Conservation (phyloP, 2,113 vertebrate genomes). For the Strix aluco region DNA sequence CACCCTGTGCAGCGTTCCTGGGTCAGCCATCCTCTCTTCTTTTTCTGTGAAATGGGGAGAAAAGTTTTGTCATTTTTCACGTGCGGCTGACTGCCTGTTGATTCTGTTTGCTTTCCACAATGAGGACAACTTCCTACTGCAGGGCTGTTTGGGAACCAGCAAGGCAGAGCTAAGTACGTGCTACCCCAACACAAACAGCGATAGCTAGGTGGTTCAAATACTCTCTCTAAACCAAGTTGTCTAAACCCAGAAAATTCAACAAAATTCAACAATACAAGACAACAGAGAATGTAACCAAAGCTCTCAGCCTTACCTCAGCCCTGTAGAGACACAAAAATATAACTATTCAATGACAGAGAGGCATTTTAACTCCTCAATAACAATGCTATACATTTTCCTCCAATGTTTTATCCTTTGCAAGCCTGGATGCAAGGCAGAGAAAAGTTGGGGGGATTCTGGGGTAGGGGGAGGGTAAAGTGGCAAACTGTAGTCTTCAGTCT, state of each 20-base stretch:
- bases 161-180: background rate
- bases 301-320: background rate
- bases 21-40: background rate
- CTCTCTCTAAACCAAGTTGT: background rate
- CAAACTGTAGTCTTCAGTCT: background rate
- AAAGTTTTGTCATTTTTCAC: background rate
- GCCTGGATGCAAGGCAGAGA: background rate
- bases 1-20: fast-evolving
- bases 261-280: background rate
- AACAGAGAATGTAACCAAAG: background rate
- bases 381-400: background rate
- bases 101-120: background rate
- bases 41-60: background rate
- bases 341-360: background rate
- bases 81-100: background rate
- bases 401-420: background rate
- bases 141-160: background rate
- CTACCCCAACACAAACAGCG: background rate
- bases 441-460: background rate
- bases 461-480: background rate
- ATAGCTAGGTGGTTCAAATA: background rate
- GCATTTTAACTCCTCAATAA: background rate
- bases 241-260: background rate
- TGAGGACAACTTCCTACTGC: background rate
- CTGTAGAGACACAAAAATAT: background rate